A percentile compares a stretch with the other conserved stretches of the same genome.
Evolutionary conservation across 2,888 invertebrate genomes (phyloP).

Genomic region (Eudiplozoon nipponicum): DNA sequence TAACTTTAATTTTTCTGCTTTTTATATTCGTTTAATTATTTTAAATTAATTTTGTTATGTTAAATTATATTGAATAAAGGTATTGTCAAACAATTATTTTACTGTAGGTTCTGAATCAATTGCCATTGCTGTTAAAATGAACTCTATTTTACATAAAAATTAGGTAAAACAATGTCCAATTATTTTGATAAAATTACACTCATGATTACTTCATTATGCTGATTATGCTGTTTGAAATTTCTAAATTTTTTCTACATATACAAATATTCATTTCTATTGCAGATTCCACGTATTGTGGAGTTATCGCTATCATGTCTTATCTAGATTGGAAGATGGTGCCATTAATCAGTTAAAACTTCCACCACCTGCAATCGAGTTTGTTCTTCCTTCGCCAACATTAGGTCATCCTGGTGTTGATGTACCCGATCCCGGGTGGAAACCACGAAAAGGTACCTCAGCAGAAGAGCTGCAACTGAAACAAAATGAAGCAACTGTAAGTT

Average conservation of each 20-base stretch:
- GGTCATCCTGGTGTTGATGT: constrained; percentile 50
- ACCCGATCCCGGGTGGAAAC: constrained; percentile 93
- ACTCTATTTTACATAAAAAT: no score
- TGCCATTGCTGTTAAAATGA: no score
- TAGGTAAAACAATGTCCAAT: no score
- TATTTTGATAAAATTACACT: no score
- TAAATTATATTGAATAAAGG: no score
- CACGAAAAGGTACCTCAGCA: constrained; percentile 79
- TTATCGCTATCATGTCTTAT: constrained; percentile 50
- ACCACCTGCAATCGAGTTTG: constrained; percentile 92
- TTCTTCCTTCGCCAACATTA: constrained; percentile 83
- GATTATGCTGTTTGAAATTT: no score
- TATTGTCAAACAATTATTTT: no score
- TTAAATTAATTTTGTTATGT: no score
- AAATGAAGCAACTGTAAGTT: constrained; percentile 36
- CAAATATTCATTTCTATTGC: constrained; percentile 4
- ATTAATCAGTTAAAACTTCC: constrained; percentile 72
- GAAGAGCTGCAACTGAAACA: constrained; percentile 93
- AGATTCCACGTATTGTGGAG: constrained; percentile 14
- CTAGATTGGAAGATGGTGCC: constrained; percentile 87
- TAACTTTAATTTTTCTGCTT: no score
- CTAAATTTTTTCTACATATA: neutral
- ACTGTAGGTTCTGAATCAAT: no score
- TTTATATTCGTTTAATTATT: no score
- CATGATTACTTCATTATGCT: no score